phyloP scores from a whole-genome alignment of 35 echinoderm and acorn worm genomes.

The Holothuria glaberrima region DNA sequence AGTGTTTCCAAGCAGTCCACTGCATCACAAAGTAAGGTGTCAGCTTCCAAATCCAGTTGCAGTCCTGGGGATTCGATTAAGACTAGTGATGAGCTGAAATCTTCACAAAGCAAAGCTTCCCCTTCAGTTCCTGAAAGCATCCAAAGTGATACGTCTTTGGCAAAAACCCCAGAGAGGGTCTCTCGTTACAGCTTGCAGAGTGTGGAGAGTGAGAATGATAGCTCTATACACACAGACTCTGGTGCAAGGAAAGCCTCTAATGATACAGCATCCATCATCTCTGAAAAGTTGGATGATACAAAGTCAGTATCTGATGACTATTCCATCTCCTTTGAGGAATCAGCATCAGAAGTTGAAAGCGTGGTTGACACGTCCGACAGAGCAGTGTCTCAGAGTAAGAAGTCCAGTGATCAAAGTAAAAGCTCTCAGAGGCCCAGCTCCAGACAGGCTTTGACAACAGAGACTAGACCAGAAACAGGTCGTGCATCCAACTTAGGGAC shows the following conservation, averaged over 20 bases:
- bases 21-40: slow-evolving; percentile 52
- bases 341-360: slow-evolving; percentile 51
- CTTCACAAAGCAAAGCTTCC: not conserved
- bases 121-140: not conserved
- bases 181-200: slow-evolving; percentile 32
- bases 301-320: slow-evolving; percentile 53
- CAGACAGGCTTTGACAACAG: slow-evolving; percentile 6
- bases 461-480: slow-evolving; percentile 2
- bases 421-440: not conserved
- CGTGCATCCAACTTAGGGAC: not conserved
- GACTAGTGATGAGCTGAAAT: not conserved
- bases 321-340: slow-evolving; percentile 70
- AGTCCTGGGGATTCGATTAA: not conserved
- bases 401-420: not conserved
- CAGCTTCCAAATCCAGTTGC: not conserved
- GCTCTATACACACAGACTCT: slow-evolving; percentile 49
- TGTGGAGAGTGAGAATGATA: slow-evolving; percentile 52
- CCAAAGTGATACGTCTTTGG: not conserved
- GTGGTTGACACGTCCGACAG: slow-evolving; percentile 34
- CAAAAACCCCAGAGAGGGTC: not conserved
- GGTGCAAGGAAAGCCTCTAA: slow-evolving; percentile 5
- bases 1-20: slow-evolving; percentile 54
- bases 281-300: slow-evolving; percentile 46
- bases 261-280: not conserved
- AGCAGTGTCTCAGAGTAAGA: not conserved